Evolutionary conservation across 2,888 invertebrate species (phyloP), one percentile per base, ranked within the genome.

Genomic region (Tetanocera ferruginea): DNA sequence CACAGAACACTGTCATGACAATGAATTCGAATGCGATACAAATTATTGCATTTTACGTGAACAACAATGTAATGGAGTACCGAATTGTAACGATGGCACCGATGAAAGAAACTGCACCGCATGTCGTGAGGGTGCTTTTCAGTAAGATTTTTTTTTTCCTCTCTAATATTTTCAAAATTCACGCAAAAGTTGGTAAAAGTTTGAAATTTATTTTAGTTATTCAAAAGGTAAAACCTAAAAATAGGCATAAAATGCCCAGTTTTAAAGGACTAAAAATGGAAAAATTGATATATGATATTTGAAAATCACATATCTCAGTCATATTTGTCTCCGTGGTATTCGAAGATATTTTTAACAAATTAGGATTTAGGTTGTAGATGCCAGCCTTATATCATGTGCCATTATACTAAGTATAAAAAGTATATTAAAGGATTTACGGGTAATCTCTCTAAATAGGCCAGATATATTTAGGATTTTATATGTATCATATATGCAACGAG

Each of bases 11-110:
- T 90, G 90, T 84, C 85, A 86, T 78, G 84, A 87, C 78, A 87
- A 89, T 83, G 91, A 92, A 86, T 92, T 92, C 88, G 90, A 90
- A 84, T 93, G 93, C 88, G 90, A 92, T 88, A 92, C 92, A 88
- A 92, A 92, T 83, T 90, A 87, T 86, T 95, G 95, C 88, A 90
- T 95, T 86, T 90, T 91, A 80, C 91, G 90, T 84, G 88, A 85
- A 83, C 90, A 89, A 86, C 92, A 92, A 88, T 90, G 90, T 78
- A 87, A 92, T 87, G 91, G 91, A 82, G 86, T 90, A 84, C 86
- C 82, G 81, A 90, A 90, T 88, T 92, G 92, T 87, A 85, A 91
- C 83, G 89, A 93, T 89, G 86, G 91, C 88, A 89, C 91, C 83
- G 90, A 92, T 85, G 92, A 92, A 84, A 85, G 86, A 81, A 88